These are phyloP conservation scores for Taeniopygia guttata DNA, from an alignment of 2,797 vertebrate species.

Conservation along the genomic window DNA sequence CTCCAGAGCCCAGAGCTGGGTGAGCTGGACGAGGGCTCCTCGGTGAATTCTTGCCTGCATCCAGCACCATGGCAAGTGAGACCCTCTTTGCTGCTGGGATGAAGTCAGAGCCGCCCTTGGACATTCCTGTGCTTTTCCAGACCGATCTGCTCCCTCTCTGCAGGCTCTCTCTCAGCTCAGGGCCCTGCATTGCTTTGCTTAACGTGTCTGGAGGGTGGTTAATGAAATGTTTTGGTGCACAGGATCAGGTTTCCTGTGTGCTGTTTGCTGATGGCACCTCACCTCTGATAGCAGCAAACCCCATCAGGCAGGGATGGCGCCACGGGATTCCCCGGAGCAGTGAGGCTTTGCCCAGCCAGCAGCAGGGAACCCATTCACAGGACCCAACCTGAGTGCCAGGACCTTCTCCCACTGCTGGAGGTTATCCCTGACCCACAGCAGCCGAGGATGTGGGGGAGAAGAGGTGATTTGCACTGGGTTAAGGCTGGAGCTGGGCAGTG, in stretches of 20 bases:
- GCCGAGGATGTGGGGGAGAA: neutral
- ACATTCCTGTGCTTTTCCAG: neutral
- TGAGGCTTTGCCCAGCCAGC: neutral
- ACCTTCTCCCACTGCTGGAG: neutral
- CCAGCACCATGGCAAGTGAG: neutral
- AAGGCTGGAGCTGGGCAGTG: neutral
- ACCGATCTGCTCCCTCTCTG: neutral
- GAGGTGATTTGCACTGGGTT: neutral
- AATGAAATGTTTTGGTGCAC: constrained; percentile 42
- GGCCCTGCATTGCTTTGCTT: neutral
- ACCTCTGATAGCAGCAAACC: neutral
- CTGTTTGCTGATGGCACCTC: neutral
- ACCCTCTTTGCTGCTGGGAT: neutral
- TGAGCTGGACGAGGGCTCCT: neutral
- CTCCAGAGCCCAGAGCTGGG: neutral
- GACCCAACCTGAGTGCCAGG: neutral
- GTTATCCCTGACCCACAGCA: neutral
- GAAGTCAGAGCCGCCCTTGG: neutral
- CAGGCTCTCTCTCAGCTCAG: neutral
- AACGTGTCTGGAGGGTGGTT: neutral
- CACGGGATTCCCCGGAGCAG: neutral
- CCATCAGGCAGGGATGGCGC: neutral
- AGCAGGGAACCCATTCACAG: fast-evolving
- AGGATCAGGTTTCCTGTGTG: neutral
- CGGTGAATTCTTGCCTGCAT: fast-evolving